Conservation (phyloP, 2,113 vertebrate genomes). For the Pachypanchax playfairii region DNA sequence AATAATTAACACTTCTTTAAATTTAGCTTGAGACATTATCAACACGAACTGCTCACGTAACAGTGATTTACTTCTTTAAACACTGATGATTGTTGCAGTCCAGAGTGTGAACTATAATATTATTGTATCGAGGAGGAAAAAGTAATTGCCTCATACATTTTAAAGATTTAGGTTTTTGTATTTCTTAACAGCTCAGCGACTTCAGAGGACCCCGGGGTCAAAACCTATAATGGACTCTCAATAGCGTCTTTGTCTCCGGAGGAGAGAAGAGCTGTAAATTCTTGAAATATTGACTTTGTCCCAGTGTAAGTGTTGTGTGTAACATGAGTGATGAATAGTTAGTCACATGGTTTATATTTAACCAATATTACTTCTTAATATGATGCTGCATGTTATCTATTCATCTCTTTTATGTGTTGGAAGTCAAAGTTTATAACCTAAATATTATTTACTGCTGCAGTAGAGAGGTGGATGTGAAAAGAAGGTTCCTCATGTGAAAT, state of each 20-base stretch:
- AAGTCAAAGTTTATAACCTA: too few relatives aligned
- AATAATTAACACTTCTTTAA: constrained; percentile 11
- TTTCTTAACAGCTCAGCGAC: constrained; percentile 5
- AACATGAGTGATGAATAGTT: neutral
- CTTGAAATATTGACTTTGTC: constrained; percentile 23
- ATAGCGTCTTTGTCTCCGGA: neutral
- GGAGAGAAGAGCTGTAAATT: constrained; percentile 14
- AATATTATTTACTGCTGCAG: too few relatives aligned
- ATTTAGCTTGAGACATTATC: constrained; percentile 16
- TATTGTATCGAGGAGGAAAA: neutral
- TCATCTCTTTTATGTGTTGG: too few relatives aligned
- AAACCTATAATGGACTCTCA: constrained; percentile 10
- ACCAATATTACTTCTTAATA: neutral
- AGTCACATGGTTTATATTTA: neutral
- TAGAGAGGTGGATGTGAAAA: too few relatives aligned
- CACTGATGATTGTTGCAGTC: constrained; percentile 2
- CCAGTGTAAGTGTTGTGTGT: neutral
- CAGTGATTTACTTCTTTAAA: constrained; percentile 40
- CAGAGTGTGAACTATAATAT: neutral
- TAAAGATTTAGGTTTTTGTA: constrained; percentile 9
- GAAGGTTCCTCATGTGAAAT: too few relatives aligned
- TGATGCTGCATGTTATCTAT: constrained; percentile 4
- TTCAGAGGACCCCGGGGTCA: constrained; percentile 21
- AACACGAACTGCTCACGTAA: neutral
- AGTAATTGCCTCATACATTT: neutral